phyloP scores from a whole-genome alignment of 1,140 invertebrate genomes.

The Leptinotarsa defecta region DNA sequence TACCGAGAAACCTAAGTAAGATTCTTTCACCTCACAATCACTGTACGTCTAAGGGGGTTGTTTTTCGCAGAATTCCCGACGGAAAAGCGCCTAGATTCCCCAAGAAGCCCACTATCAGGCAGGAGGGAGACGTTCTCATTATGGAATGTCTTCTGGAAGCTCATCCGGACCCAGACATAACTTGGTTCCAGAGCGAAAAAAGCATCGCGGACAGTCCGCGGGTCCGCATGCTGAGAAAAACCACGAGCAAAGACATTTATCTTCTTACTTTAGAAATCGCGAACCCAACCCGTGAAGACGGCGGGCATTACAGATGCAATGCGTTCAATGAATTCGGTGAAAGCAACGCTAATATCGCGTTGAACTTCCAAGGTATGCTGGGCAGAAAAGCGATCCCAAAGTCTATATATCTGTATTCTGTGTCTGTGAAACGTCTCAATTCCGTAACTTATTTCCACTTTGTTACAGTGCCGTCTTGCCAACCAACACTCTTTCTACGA shows the following conservation, averaged over 20 bases:
- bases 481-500: conserved; percentile 38
- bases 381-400: conserved; percentile 28
- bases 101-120: conserved; percentile 95
- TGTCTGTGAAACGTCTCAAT: conserved; percentile 51
- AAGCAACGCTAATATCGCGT: conserved; percentile 99
- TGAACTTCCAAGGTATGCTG: conserved; percentile 96
- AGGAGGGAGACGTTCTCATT: conserved; percentile 90
- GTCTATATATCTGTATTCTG: conserved; percentile 44
- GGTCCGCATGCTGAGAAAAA: conserved; percentile 86
- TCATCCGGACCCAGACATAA: conserved; percentile 92
- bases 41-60: conserved; percentile 26
- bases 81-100: conserved; percentile 95
- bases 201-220: conserved; percentile 78
- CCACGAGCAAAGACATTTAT: conserved; percentile 86
- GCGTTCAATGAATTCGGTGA: conserved; percentile 98
- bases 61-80: conserved; percentile 80
- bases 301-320: conserved; percentile 98
- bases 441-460: conserved; percentile 46
- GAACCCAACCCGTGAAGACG: conserved; percentile 92
- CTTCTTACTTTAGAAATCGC: conserved; percentile 89
- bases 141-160: conserved; percentile 97
- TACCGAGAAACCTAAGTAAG: conserved; percentile 85
- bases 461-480: conserved; percentile 43
- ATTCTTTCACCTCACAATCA: conserved; percentile 21
- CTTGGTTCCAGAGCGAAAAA: conserved; percentile 90